Evolutionary conservation across 37 sponge, comb jelly and placozoan species (phyloP).

Genomic region (Geodia barretti): DNA sequence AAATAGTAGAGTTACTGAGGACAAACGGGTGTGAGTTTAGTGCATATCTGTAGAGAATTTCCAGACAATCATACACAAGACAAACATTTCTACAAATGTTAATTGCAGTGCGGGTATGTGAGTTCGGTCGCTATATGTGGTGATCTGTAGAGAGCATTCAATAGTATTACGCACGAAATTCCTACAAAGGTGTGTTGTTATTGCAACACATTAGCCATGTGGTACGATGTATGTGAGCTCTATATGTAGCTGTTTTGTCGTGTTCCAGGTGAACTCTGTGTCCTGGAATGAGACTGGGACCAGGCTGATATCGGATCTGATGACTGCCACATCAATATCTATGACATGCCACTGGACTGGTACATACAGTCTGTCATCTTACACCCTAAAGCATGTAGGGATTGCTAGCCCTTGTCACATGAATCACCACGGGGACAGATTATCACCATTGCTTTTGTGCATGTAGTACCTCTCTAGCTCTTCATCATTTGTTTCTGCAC

Average conservation of each 20-base stretch:
- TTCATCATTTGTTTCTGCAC: background rate
- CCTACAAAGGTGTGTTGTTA: background rate
- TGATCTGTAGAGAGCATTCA: too few relatives aligned
- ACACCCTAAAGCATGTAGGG: too few relatives aligned
- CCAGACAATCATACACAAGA: too few relatives aligned
- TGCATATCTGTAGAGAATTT: background rate
- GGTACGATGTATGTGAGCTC: background rate
- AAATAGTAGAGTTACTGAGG: slow-evolving; percentile 18
- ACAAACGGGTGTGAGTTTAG: slow-evolving; percentile 54
- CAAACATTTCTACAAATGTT: too few relatives aligned
- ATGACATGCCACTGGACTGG: slow-evolving; percentile 39
- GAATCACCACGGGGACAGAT: background rate
- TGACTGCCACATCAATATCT: slow-evolving; percentile 84
- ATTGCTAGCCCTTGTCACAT: background rate
- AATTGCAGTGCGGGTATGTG: too few relatives aligned
- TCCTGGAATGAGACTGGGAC: slow-evolving; percentile 75
- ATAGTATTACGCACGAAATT: background rate
- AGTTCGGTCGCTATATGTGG: too few relatives aligned
- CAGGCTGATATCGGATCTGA: slow-evolving; percentile 82
- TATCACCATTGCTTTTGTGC: too few relatives aligned
- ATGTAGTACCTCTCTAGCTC: background rate
- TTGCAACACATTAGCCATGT: background rate
- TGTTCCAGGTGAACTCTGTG: slow-evolving; percentile 77
- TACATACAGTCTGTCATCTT: slow-evolving; percentile 3
- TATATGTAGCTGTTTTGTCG: background rate